Conservation (phyloP, 2,113 vertebrate genomes). For the Dolichotis patagonum region DNA sequence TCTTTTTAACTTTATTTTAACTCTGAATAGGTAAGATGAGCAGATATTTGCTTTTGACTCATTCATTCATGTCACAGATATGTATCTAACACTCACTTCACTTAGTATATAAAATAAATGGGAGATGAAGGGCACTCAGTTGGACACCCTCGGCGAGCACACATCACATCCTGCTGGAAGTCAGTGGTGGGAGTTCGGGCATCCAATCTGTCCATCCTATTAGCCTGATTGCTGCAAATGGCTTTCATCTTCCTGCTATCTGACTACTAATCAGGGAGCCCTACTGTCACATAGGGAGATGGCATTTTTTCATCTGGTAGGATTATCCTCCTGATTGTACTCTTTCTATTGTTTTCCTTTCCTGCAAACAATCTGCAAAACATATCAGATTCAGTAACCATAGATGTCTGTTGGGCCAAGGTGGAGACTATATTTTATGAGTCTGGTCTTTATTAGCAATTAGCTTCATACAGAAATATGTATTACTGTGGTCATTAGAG, state of each 20-base stretch:
- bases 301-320: not conserved
- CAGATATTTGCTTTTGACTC: slow-evolving; percentile 27
- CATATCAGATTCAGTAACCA: not conserved
- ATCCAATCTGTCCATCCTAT: not conserved
- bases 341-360: not conserved
- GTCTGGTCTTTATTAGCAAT: not conserved
- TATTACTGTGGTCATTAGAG: not conserved
- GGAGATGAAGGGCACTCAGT: not conserved
- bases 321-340: not conserved
- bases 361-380: not conserved
- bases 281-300: not conserved
- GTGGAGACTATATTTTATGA: not conserved
- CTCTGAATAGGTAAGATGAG: not conserved
- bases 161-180: not conserved
- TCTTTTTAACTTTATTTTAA: slow-evolving; percentile 17
- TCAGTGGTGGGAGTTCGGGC: not conserved
- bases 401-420: not conserved
- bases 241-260: not conserved
- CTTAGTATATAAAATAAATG: not conserved
- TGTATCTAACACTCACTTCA: not conserved
- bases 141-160: not conserved
- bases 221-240: not conserved
- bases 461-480: not conserved
- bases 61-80: not conserved
- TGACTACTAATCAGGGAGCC: not conserved